These are phyloP conservation scores for Lagopus muta DNA, from an alignment of 2,113 vertebrate species.

Conservation along the genomic window DNA sequence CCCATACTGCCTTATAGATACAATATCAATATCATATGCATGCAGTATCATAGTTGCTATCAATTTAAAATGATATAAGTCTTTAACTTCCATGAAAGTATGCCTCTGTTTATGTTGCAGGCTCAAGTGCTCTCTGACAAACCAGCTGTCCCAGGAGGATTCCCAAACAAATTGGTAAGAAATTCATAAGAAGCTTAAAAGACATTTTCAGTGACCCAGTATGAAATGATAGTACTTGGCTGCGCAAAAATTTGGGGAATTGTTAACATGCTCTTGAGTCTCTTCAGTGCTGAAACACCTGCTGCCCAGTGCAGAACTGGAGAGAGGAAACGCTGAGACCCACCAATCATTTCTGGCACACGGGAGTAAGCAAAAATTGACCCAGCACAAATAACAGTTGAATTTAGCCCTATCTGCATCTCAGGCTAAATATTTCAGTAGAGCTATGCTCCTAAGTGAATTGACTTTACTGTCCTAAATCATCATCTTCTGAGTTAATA, in stretches of 20 bases:
- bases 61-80: neutral
- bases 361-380: neutral
- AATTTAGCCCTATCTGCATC: neutral
- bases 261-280: neutral
- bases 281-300: neutral
- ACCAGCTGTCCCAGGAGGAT: neutral
- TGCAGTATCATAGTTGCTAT: neutral
- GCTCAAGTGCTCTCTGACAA: neutral
- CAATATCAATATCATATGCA: neutral
- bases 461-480: neutral
- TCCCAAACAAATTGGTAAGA: neutral
- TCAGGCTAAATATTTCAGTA: neutral
- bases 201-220: neutral
- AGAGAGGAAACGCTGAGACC: neutral
- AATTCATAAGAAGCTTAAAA: neutral
- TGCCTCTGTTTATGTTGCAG: neutral
- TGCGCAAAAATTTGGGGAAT: neutral
- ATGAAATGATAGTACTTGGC: neutral
- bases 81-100: neutral
- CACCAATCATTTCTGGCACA: neutral
- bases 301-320: neutral
- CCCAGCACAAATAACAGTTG: neutral
- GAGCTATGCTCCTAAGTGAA: neutral
- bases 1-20: neutral
- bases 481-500: neutral